Conservation (phyloP, 2,797 vertebrate species). For the Sebastes diploproa region DNA sequence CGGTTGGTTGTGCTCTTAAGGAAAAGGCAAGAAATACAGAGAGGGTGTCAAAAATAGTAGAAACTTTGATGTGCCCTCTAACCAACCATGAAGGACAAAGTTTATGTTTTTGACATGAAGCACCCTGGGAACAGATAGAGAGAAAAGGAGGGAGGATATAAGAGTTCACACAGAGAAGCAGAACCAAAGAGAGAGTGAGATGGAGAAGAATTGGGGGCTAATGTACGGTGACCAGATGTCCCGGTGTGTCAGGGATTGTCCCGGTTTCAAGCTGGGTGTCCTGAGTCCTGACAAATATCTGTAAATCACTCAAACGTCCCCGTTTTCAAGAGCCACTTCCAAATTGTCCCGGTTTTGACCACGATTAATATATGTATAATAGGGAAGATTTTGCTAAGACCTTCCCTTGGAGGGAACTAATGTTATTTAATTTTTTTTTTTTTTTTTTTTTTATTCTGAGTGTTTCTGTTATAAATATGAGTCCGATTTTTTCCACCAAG, state of each 20-base stretch:
- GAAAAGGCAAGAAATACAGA: constrained; percentile 29
- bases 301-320: background rate
- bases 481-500: no score
- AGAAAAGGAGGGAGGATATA: background rate
- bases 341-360: background rate
- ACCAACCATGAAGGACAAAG: constrained; percentile 64
- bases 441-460: rapidly evolving
- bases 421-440: no score
- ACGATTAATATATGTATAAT: background rate
- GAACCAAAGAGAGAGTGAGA: background rate
- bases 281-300: background rate
- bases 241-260: background rate
- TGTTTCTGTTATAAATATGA: no score
- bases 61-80: constrained; percentile 65
- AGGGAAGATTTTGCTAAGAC: no score
- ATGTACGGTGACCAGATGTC: background rate
- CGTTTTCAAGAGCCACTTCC: background rate
- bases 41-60: constrained; percentile 25
- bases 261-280: background rate
- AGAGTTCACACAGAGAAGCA: constrained; percentile 9
- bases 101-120: constrained; percentile 46
- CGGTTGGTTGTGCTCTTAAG: constrained; percentile 33
- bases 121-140: constrained; percentile 37
- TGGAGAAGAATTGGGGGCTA: background rate
- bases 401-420: rapidly evolving